Conservation (phyloP, 1,140 invertebrate species). For the Zaprionus kolodkinae region DNA sequence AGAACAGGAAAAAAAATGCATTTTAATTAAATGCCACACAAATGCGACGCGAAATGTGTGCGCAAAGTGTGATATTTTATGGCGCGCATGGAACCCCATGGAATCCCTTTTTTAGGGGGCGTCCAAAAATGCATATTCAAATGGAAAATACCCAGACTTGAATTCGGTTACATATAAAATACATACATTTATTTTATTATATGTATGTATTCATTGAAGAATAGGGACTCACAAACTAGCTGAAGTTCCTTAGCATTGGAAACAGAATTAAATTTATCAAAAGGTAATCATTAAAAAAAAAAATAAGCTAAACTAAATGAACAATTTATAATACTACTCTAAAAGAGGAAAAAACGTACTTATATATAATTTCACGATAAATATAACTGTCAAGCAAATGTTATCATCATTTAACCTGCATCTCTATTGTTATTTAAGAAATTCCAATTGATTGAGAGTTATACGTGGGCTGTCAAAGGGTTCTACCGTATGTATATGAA, state of each 20-base stretch:
- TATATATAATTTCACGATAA: no score
- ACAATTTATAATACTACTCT: no score
- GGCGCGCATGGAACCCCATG: not conserved
- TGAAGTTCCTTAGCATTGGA: not conserved
- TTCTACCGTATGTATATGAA: not conserved
- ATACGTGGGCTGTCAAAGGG: no score
- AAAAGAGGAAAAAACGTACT: no score
- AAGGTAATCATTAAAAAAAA: no score
- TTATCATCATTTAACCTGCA: no score
- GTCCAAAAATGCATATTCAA: not conserved
- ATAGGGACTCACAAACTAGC: not conserved
- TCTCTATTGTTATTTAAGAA: no score
- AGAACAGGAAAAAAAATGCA: conserved; percentile 51
- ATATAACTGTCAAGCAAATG: no score
- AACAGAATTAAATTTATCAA: not conserved
- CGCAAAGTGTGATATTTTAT: conserved; percentile 70
- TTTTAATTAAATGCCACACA: conserved; percentile 80
- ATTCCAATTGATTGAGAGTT: no score
- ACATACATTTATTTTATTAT: not conserved
- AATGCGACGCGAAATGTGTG: conserved; percentile 73
- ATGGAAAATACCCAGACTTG: not conserved
- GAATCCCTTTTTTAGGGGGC: not conserved
- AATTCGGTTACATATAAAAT: not conserved
- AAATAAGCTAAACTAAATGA: no score
- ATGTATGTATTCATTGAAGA: not conserved